Evolutionary conservation across 1,140 invertebrate genomes (phyloP).

Genomic region (Drosophila kohkoa): DNA sequence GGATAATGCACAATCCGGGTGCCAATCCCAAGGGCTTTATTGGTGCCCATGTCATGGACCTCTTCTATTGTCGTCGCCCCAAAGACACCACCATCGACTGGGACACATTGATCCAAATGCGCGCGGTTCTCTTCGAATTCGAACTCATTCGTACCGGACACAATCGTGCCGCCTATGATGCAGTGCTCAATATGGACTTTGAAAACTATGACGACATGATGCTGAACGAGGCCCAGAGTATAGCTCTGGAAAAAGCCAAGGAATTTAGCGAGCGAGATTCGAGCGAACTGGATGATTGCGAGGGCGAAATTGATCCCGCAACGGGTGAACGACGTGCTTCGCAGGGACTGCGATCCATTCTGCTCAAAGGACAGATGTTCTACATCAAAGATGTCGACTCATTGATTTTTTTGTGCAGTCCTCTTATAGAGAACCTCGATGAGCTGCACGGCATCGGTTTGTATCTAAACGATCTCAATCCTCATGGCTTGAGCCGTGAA

Average conservation of each 20-base stretch:
- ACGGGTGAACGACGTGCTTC: conserved; percentile 88
- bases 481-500: conserved; percentile 93
- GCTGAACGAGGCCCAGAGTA: conserved; percentile 69
- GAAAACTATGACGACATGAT: conserved; percentile 77
- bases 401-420: conserved; percentile 94
- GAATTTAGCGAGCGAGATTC: conserved; percentile 57
- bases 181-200: conserved; percentile 72
- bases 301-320: conserved; percentile 55
- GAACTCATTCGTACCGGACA: conserved; percentile 87
- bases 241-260: conserved; percentile 56
- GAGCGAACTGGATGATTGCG: conserved; percentile 39
- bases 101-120: conserved; percentile 89
- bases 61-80: conserved; percentile 90
- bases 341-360: conserved; percentile 89
- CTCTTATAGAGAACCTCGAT: conserved; percentile 93
- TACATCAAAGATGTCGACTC: conserved; percentile 91
- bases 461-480: conserved; percentile 94
- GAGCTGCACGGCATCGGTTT: conserved; percentile 92
- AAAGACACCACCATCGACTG: conserved; percentile 91
- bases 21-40: conserved; percentile 85
- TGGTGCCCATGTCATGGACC: conserved; percentile 88
- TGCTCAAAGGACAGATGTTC: conserved; percentile 94
- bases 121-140: conserved; percentile 91
- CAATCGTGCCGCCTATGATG: conserved; percentile 71
- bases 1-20: conserved; percentile 87